Conservation (phyloP, 2,113 vertebrate species). For the Callospermophilus lateralis region DNA sequence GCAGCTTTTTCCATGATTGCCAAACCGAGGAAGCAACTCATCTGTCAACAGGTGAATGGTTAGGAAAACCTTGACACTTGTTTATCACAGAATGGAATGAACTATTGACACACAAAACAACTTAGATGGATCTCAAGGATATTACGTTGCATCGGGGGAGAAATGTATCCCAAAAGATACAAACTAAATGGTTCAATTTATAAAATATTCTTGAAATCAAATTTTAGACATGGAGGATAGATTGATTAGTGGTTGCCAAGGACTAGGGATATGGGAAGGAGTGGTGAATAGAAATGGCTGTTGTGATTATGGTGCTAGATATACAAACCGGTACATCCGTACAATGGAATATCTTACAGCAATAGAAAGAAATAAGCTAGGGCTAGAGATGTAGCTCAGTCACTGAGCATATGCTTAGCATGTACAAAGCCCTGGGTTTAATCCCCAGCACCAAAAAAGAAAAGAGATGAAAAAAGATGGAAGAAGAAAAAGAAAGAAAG, state of each 20-base stretch:
- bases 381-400: not conserved
- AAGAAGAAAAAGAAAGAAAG: not conserved
- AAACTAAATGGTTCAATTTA: not conserved
- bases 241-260: not conserved
- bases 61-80: not conserved
- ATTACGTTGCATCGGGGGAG: not conserved
- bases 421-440: not conserved
- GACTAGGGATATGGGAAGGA: not conserved
- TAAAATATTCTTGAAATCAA: constrained; percentile 7
- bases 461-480: too few relatives aligned
- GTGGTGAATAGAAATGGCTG: not conserved
- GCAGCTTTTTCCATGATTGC: not conserved
- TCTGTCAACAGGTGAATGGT: constrained; percentile 7
- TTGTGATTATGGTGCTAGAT: not conserved
- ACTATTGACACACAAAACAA: not conserved
- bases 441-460: not conserved
- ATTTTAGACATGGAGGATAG: not conserved
- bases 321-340: not conserved
- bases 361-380: not conserved
- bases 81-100: not conserved
- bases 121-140: not conserved
- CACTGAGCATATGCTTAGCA: not conserved
- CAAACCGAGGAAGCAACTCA: not conserved
- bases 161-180: not conserved
- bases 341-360: not conserved